Evolutionary conservation across 2,888 invertebrate species (phyloP).

Genomic region (Petrophora chlorosata): DNA sequence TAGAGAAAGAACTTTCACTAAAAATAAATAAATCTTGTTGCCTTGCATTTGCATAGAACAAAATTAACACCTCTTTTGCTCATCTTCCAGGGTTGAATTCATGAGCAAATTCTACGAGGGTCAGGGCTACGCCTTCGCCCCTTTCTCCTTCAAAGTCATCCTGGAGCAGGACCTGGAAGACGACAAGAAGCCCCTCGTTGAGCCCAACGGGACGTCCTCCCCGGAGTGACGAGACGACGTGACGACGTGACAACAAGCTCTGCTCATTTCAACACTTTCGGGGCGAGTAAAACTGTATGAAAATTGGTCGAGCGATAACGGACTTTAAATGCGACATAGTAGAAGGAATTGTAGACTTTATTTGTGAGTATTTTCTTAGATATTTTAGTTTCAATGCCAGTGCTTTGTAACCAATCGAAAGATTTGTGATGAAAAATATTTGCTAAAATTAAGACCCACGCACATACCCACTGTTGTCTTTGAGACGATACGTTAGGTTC

Average conservation of each 20-base stretch:
- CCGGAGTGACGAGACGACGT: constrained; percentile 57
- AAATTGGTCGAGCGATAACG: not conserved
- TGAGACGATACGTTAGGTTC: no score
- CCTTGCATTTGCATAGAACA: no score
- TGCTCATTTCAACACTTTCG: constrained; percentile 26
- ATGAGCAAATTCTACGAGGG: constrained; percentile 97
- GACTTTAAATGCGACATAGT: not conserved
- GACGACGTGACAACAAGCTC: no score
- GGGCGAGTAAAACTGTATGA: not conserved
- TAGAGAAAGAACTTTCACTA: no score
- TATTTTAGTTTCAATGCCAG: no score
- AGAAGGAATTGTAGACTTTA: not conserved
- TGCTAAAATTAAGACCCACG: no score
- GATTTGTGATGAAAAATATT: no score
- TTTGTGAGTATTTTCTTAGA: not conserved
- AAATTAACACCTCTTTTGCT: not conserved
- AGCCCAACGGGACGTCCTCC: constrained; percentile 55
- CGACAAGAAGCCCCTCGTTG: constrained; percentile 48
- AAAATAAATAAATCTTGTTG: no score
- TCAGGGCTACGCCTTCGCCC: constrained; percentile 88
- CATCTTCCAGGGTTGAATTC: constrained; percentile 94
- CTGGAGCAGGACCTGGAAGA: constrained; percentile 81
- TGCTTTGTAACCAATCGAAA: no score
- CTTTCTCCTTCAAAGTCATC: constrained; percentile 88
- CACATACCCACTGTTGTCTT: no score